These are phyloP conservation scores for Promerops cafer DNA, from an alignment of 2,113 vertebrate genomes.

Conservation along the genomic window DNA sequence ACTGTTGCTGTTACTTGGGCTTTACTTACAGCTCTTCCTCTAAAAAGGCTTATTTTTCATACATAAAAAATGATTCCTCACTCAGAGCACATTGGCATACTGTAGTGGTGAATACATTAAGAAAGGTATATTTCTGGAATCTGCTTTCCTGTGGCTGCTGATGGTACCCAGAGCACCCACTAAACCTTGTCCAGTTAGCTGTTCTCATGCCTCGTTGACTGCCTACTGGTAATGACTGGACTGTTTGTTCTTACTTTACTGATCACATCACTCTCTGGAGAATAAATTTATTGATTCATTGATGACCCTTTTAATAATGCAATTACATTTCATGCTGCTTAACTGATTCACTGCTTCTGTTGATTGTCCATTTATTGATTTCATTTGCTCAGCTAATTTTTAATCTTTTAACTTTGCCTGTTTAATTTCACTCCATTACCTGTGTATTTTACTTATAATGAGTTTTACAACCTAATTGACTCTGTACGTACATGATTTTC, in stretches of 20 bases:
- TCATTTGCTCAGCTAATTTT: slow-evolving; percentile 35
- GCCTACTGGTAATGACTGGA: neutral
- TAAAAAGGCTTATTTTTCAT: neutral
- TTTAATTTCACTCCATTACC: slow-evolving; percentile 12
- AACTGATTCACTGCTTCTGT: neutral
- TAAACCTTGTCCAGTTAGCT: neutral
- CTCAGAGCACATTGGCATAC: neutral
- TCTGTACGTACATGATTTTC: neutral
- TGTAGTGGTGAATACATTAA: neutral
- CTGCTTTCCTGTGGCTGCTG: neutral
- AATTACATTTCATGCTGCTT: slow-evolving; percentile 3
- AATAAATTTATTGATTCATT: slow-evolving; percentile 4
- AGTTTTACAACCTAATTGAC: slow-evolving; percentile 13
- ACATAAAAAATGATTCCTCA: neutral
- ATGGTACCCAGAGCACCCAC: neutral
- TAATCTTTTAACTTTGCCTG: slow-evolving; percentile 16
- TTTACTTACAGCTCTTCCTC: neutral
- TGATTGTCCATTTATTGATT: slow-evolving; percentile 10
- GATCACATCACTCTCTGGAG: neutral
- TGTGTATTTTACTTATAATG: slow-evolving; percentile 8
- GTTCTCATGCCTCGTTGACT: neutral
- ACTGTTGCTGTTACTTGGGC: neutral
- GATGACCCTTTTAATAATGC: neutral
- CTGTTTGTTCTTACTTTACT: neutral
- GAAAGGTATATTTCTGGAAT: neutral